Evolutionary conservation across 2,888 invertebrate genomes (phyloP).

Genomic region (Mactromeris polynyma): DNA sequence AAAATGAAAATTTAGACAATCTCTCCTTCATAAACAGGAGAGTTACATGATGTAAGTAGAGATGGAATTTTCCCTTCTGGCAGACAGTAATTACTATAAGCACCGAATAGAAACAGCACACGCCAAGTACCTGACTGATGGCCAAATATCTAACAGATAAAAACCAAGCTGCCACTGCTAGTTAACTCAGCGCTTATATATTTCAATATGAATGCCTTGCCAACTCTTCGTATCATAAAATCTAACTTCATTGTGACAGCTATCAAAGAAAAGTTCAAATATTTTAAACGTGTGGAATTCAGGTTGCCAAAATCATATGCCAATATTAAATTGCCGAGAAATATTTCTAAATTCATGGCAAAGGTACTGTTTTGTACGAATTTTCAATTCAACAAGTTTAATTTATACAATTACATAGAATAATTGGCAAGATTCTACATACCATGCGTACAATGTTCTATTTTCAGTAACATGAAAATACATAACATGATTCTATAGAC

Average conservation of each 20-base stretch:
- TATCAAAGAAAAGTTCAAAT: conserved; percentile 27
- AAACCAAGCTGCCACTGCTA: conserved; percentile 16
- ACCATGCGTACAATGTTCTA: too few relatives aligned
- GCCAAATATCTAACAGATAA: conserved; percentile 27
- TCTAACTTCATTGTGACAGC: conserved; percentile 20
- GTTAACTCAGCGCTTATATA: not conserved
- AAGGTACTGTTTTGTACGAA: not conserved
- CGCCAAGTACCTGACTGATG: conserved; percentile 26
- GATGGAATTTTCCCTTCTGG: conserved; percentile 2
- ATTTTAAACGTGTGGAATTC: conserved; percentile 14
- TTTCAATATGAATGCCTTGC: conserved; percentile 17
- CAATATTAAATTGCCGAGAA: not conserved
- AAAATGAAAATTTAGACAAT: not conserved
- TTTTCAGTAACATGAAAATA: too few relatives aligned
- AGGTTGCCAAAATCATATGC: conserved; percentile 1
- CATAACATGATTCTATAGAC: too few relatives aligned
- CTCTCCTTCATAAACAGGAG: not conserved
- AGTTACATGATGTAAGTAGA: not conserved
- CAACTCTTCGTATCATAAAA: conserved; percentile 21
- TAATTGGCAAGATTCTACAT: not conserved
- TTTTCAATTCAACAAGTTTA: not conserved
- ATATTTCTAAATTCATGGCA: conserved; percentile 2
- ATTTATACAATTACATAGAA: not conserved
- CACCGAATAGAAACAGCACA: conserved; percentile 20
- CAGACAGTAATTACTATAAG: conserved; percentile 26